phyloP scores from a whole-genome alignment of 2,888 invertebrate genomes.

The Sicus ferrugineus region DNA sequence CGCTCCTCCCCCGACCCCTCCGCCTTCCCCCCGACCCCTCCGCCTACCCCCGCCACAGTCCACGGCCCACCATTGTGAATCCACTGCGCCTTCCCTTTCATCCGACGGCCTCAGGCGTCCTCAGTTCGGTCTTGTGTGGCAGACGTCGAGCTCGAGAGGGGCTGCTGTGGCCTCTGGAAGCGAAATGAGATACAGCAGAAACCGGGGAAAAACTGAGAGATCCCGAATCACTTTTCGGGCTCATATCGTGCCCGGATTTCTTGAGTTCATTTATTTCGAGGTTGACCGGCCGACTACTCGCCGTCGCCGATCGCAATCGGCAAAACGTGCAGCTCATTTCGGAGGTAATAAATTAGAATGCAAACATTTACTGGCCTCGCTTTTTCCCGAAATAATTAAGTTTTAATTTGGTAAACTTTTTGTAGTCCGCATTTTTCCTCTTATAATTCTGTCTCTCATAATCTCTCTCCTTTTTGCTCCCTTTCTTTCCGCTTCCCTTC shows the following conservation, averaged over 20 bases:
- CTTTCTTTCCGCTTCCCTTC: too few species aligned
- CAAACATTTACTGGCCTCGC: too few species aligned
- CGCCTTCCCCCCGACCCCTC: too few species aligned
- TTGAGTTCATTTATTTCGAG: constrained; percentile 30
- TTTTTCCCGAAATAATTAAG: too few species aligned
- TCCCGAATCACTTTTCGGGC: constrained; percentile 9
- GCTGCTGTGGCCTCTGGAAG: background rate
- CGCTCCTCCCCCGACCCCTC: background rate
- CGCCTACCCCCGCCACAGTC: too few species aligned
- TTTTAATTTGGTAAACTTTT: too few species aligned
- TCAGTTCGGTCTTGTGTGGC: background rate
- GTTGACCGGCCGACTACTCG: constrained; percentile 14
- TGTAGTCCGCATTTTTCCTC: too few species aligned
- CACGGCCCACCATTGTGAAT: background rate
- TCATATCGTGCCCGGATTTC: constrained; percentile 25
- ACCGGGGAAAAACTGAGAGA: constrained; percentile 2
- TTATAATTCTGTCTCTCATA: too few species aligned
- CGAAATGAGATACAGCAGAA: background rate
- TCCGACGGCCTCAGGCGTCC: background rate
- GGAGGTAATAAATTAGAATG: too few species aligned
- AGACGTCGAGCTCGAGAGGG: constrained; percentile 1
- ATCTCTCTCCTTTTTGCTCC: too few species aligned
- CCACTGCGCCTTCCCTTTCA: background rate
- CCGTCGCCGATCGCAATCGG: constrained; percentile 15
- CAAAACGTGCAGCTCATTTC: background rate